These are phyloP conservation scores for Chiloscyllium plagiosum DNA, from an alignment of 2,113 vertebrate genomes.

Conservation along the genomic window DNA sequence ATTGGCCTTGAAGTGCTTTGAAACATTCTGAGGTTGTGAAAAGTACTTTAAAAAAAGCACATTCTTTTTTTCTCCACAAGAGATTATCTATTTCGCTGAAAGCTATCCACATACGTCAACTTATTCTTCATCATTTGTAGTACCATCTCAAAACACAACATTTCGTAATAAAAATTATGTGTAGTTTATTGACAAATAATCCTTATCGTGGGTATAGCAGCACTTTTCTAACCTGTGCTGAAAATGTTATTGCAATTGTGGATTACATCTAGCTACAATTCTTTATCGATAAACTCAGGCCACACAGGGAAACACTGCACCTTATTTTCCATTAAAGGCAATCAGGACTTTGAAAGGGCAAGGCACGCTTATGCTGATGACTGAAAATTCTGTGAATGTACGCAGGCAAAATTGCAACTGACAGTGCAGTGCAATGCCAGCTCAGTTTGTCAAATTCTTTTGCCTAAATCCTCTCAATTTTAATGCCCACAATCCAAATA, in stretches of 20 bases:
- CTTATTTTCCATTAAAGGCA: background rate
- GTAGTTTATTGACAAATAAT: background rate
- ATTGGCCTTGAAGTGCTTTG: background rate
- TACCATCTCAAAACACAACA: background rate
- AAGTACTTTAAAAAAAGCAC: background rate
- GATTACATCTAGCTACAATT: background rate
- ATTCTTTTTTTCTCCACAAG: background rate
- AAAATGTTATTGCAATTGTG: background rate
- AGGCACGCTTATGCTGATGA: too few species aligned
- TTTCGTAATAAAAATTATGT: background rate
- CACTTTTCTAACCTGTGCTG: background rate
- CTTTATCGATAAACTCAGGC: background rate
- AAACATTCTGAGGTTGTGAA: background rate
- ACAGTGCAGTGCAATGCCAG: background rate
- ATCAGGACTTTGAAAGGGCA: background rate
- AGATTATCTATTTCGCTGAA: background rate
- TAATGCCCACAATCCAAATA: slow-evolving; percentile 2
- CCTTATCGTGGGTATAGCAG: background rate
- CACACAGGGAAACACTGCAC: background rate
- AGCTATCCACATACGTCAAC: background rate
- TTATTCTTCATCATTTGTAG: background rate
- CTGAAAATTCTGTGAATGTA: background rate
- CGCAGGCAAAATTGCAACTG: background rate
- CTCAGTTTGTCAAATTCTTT: slow-evolving; percentile 3
- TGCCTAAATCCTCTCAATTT: background rate